Evolutionary conservation across 2,888 invertebrate species (phyloP).

Genomic region (Caenorhabditis virilis): DNA sequence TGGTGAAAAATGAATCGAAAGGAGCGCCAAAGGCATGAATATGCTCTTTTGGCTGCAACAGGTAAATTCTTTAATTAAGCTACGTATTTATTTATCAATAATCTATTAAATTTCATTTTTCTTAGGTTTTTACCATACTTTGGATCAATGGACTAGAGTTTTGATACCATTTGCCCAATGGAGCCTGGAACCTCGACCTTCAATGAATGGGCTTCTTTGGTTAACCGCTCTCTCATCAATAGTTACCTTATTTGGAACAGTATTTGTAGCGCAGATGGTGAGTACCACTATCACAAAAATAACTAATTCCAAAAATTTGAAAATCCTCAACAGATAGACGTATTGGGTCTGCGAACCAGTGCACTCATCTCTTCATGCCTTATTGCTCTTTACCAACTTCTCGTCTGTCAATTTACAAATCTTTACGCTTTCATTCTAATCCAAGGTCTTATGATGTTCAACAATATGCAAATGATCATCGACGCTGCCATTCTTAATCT

Average conservation of each 20-base stretch:
- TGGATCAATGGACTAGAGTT: constrained; percentile 59
- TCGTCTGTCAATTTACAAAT: constrained; percentile 30
- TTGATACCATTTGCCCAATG: constrained; percentile 59
- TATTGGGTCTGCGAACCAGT: constrained; percentile 45
- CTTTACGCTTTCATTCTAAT: constrained; percentile 38
- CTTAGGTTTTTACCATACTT: constrained; percentile 56
- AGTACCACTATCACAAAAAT: too few relatives aligned
- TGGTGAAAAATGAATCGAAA: constrained; percentile 29
- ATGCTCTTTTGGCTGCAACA: constrained; percentile 25
- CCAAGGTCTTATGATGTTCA: constrained; percentile 48
- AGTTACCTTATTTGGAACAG: constrained; percentile 54
- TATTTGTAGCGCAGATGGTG: constrained; percentile 55
- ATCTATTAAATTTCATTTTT: too few relatives aligned
- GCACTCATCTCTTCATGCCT: constrained; percentile 30
- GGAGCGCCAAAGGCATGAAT: constrained; percentile 27
- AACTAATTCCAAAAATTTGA: too few relatives aligned
- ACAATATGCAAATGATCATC: constrained; percentile 58
- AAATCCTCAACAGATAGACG: constrained; percentile 52
- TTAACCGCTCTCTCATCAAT: constrained; percentile 52
- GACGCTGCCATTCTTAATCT: constrained; percentile 51
- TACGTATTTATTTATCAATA: too few relatives aligned
- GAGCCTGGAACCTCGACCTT: constrained; percentile 49
- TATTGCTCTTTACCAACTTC: constrained; percentile 26
- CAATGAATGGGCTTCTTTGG: constrained; percentile 45
- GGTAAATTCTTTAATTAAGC: too few relatives aligned